Evolutionary conservation across 2,113 vertebrate genomes (phyloP), one percentile per base, ranked within the genome.

Genomic region (Paramormyrops kingsleyae): DNA sequence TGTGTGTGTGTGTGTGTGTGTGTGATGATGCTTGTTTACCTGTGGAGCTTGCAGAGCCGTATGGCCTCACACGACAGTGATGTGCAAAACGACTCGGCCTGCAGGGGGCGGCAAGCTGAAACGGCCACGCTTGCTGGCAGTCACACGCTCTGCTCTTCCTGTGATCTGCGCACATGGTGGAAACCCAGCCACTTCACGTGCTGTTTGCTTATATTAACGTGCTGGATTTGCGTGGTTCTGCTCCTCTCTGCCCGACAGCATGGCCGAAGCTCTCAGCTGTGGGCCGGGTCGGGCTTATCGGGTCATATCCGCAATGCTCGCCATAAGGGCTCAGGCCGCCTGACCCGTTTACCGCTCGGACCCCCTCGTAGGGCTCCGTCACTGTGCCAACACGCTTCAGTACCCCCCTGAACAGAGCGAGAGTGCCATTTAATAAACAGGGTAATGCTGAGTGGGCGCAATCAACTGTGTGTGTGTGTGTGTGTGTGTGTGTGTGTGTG

Each of bases 301-400:
- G 88, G 49, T 85, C 35, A 12, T 4, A 2, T 83, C 77, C 15
- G 42, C 77, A 44, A 1, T n/a, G 24, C 39, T 27, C 27, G 17
- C 83, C 42, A 35, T 56, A 12, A 21, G 46, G 42, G 52, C 80
- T 13, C n/a, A n/a, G 27, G 9, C 80, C 91, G 24, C 52, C 88
- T 94, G 93, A 92, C 94, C 93, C 93, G 94, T 90, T 93, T 95
- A 93, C 90, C 15, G 9, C 46, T 15, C 9, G 17, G 70, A 49
- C n/a, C 49, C 31, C 4, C 13, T 53, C 13, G 0, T 49, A 44
- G n/a, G 49, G 49, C 85, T n/a, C 83, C 9, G 35, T 87, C 44
- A 27, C 47, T n/a, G 1, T 24, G 47, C 83, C 83, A 9, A 83
- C 77, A 44, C 5, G 19, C 39, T 44, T 47, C 83, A 84, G 42